Conservation (phyloP, 2,888 invertebrate genomes). For the Cremastobaeus sp. region DNA sequence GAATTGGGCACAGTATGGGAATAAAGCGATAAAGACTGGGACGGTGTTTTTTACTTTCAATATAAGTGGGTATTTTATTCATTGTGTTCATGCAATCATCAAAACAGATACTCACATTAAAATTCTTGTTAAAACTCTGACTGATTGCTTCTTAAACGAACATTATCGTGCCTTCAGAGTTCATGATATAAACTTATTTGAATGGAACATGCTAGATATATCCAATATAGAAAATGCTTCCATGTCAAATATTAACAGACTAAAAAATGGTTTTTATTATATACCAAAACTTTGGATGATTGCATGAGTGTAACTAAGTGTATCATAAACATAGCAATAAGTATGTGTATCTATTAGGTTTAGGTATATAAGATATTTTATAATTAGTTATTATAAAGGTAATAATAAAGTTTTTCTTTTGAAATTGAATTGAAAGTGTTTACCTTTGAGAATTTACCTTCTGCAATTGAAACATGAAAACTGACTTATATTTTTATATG, state of each 20-base stretch:
- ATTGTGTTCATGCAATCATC: background rate
- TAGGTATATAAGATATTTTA: no score
- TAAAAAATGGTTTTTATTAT: background rate
- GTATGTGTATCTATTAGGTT: no score
- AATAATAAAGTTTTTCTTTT: no score
- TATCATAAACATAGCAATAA: no score
- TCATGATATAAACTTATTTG: background rate
- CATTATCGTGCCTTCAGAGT: background rate
- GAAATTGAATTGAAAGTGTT: no score
- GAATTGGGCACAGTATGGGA: constrained; percentile 2
- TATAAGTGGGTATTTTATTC: background rate
- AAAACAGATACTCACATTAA: background rate
- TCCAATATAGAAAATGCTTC: background rate
- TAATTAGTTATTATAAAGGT: no score
- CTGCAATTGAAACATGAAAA: no score
- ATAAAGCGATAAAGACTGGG: constrained; percentile 17
- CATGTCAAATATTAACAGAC: background rate
- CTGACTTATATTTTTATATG: no score
- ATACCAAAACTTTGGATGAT: background rate
- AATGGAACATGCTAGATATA: background rate
- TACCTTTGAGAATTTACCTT: no score
- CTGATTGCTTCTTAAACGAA: background rate
- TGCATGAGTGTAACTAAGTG: no score
- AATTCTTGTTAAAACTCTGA: background rate
- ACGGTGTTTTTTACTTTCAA: no score